Base-by-base conservation (phyloP, 2,797 vertebrate genomes). In the Rhinophrynus dorsalis region DNA sequence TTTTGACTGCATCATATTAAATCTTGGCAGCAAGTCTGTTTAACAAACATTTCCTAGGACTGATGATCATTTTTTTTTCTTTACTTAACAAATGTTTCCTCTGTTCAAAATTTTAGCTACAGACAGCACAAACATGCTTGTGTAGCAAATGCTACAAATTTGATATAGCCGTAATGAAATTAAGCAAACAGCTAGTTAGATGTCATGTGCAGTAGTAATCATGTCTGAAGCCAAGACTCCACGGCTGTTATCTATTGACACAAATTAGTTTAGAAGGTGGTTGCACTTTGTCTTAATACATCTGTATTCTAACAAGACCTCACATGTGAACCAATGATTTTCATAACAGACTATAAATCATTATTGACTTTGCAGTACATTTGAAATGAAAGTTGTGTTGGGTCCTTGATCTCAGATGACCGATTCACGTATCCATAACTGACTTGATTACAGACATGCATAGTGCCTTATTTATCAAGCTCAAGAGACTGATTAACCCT, bases 241-340 rank as follows among this genome's bases (percentile, higher is more conserved):
- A 48, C 24, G 20, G 40, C 35, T 66, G 79, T 79, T 79, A 60
- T 78, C 2, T 74, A 68, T 80, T 60, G 78, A 33, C 52, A 64
- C 54, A 60, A 17, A 74, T 59, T 42, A 57, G 65, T 81, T 77
- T 78, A 79, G 68, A 71, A 57, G 68, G 74, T 77, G 76, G n/a
- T 47, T 2, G 20, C 61, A 12, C 57, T 81, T 76, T 72, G 68
- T 75, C 66, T 76, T 75, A 77, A 78, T 80, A 69, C 23, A 80
- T 79, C 76, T 80, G 55, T 26, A 74, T 59, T 78, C 56, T 75
- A 83, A 79, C 65, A 80, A 77, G 74, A 76, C 57, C 69, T 80
- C 67, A 10, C 37, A 21, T 70, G 52, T 0, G 1, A 77, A 72
- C 69, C 63, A 77, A 42, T 66, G 67, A 30, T 24, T 44, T n/a